Percentiles rank a stretch among this genome's conserved stretches.
Evolutionary conservation across 35 echinoderm and acorn worm species (phyloP).

Genomic region (Patiria miniata): DNA sequence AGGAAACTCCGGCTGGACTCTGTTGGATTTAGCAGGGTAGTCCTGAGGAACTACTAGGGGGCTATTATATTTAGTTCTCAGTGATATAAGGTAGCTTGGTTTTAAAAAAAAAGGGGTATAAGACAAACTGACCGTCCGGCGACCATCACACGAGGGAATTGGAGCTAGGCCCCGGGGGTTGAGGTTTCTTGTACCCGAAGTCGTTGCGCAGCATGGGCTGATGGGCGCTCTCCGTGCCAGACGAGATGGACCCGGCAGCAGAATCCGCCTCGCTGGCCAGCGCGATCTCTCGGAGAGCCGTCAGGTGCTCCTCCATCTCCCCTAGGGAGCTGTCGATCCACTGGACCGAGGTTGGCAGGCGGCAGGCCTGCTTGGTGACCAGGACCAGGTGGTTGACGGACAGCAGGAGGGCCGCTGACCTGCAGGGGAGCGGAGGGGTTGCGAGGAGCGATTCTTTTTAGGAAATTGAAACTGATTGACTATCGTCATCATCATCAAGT

Average conservation of each 20-base stretch:
- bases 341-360: slow-evolving; percentile 57
- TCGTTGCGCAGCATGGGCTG: slow-evolving; percentile 22
- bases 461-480: too few species aligned
- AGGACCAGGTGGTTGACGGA: slow-evolving; percentile 81
- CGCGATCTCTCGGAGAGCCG: slow-evolving; percentile 27
- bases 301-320: slow-evolving; percentile 87
- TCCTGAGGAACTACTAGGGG: too few species aligned
- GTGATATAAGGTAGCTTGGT: too few species aligned
- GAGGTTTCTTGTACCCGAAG: neutral
- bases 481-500: too few species aligned
- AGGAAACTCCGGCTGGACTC: too few species aligned
- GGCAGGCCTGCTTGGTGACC: slow-evolving; percentile 84
- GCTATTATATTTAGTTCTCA: too few species aligned
- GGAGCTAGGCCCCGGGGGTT: too few species aligned
- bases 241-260: slow-evolving; percentile 5
- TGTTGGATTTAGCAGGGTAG: too few species aligned
- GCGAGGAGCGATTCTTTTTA: too few species aligned
- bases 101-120: too few species aligned
- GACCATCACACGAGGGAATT: too few species aligned
- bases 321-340: slow-evolving; percentile 90
- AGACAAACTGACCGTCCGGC: too few species aligned
- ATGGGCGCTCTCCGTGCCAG: slow-evolving; percentile 21
- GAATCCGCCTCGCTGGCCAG: slow-evolving; percentile 12
- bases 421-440: neutral
- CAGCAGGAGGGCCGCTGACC: slow-evolving; percentile 81